These are phyloP conservation scores for Geopemphigus sp. DNA, from an alignment of 1,140 invertebrate genomes.

Conservation along the genomic window DNA sequence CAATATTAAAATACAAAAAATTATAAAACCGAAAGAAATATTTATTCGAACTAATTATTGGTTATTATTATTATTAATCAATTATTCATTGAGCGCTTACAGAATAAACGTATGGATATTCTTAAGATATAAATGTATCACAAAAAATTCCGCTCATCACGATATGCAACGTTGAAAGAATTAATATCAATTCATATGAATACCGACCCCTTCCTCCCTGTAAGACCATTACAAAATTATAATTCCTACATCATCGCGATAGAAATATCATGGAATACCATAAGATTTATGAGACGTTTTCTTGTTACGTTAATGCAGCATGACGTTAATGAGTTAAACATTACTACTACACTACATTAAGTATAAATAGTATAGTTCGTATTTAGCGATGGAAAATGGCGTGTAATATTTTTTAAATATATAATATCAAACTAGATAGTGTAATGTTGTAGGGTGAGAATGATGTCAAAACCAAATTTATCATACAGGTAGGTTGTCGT, in stretches of 20 bases:
- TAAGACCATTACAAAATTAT: constrained; percentile 9
- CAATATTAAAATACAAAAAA: no score
- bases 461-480: neutral
- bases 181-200: neutral
- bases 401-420: neutral
- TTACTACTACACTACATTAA: neutral
- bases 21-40: neutral
- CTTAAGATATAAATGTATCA: neutral
- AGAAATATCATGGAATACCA: neutral
- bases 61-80: no score
- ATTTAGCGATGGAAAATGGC: neutral
- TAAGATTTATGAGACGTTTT: no score
- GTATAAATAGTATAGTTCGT: neutral
- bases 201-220: neutral
- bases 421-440: neutral
- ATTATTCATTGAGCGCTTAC: neutral
- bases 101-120: neutral
- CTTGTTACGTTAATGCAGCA: no score
- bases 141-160: neutral
- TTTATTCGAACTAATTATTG: neutral
- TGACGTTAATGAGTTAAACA: no score
- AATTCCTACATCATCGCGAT: neutral
- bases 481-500: neutral
- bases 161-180: neutral
- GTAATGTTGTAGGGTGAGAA: neutral